Conservation (phyloP, 2,113 vertebrate species). For the Hippocampus zosterae region DNA sequence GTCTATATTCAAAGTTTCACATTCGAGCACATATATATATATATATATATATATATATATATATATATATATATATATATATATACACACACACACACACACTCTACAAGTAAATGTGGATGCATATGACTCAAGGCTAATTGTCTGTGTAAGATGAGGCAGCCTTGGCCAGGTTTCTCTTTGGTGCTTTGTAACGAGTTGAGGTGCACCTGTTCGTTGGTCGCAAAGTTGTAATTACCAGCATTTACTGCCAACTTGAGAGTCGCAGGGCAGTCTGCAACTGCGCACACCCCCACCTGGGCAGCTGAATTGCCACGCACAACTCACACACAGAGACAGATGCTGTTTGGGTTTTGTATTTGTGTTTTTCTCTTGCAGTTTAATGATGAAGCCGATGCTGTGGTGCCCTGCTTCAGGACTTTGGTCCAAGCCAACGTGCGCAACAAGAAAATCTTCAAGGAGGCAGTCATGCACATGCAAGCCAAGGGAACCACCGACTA, state of each 20-base stretch:
- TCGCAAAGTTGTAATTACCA: conserved; percentile 66
- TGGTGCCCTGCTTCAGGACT: conserved; percentile 93
- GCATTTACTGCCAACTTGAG: conserved; percentile 59
- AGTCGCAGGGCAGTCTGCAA: conserved; percentile 49
- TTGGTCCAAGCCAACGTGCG: conserved; percentile 94
- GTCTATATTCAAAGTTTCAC: neutral
- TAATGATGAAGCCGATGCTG: conserved; percentile 89
- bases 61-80: no score
- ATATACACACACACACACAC: no score
- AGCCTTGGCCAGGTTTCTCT: conserved; percentile 62
- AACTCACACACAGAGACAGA: conserved; percentile 12
- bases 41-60: no score
- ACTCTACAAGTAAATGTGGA: neutral
- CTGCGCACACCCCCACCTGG: conserved; percentile 51
- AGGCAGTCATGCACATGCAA: conserved; percentile 88
- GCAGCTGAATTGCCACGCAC: conserved; percentile 12
- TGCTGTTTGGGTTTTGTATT: neutral
- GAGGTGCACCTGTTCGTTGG: conserved; percentile 69
- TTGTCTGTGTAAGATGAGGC: conserved; percentile 64
- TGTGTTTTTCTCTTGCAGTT: conserved; percentile 73
- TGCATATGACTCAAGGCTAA: conserved; percentile 41
- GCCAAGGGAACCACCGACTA: conserved; percentile 97
- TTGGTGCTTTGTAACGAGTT: conserved; percentile 46
- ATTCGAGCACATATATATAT: neutral
- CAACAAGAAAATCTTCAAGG: conserved; percentile 98